Percentiles rank a stretch among this genome's conserved stretches.
phyloP scores from a whole-genome alignment of 2,797 vertebrate genomes.

The Gastrophryne carolinensis region DNA sequence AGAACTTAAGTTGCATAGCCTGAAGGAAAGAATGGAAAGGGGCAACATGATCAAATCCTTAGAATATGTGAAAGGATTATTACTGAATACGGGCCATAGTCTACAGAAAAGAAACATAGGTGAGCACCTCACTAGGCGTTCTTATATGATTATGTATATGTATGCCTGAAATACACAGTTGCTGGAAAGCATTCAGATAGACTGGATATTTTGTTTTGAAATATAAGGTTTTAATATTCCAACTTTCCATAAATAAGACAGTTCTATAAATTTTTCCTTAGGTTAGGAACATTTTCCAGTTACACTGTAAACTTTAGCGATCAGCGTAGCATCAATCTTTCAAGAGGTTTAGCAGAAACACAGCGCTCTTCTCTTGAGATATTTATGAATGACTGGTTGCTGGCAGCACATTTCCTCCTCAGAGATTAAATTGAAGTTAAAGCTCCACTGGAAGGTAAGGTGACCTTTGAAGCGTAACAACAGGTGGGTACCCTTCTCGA shows the following conservation, averaged over 20 bases:
- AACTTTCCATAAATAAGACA: slow-evolving; percentile 2
- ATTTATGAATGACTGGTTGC: slow-evolving; percentile 38
- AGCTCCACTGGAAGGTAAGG: slow-evolving; percentile 22
- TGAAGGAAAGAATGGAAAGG: too few relatives aligned
- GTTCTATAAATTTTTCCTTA: slow-evolving; percentile 1
- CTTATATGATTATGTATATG: too few relatives aligned
- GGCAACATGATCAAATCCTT: too few relatives aligned
- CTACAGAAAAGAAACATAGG: too few relatives aligned
- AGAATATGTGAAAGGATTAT: too few relatives aligned
- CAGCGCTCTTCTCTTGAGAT: slow-evolving; percentile 13
- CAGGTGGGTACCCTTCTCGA: slow-evolving; percentile 22
- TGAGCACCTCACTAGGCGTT: too few relatives aligned
- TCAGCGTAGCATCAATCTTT: slow-evolving; percentile 34
- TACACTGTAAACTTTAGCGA: slow-evolving; percentile 25
- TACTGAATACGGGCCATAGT: too few relatives aligned
- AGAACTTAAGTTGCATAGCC: too few relatives aligned
- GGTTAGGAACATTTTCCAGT: slow-evolving; percentile 1
- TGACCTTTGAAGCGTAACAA: slow-evolving; percentile 28
- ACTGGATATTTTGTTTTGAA: too few relatives aligned
- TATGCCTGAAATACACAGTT: too few relatives aligned
- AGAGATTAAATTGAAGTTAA: slow-evolving; percentile 33
- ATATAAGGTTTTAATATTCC: too few relatives aligned
- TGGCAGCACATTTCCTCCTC: slow-evolving; percentile 30
- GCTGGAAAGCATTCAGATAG: too few relatives aligned
- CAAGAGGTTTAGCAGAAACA: slow-evolving; percentile 26